Percentiles rank a stretch among this genome's conserved stretches.
Evolutionary conservation across 2,113 vertebrate species (phyloP).

Genomic region (Rhegmatorhina hoffmannsi): DNA sequence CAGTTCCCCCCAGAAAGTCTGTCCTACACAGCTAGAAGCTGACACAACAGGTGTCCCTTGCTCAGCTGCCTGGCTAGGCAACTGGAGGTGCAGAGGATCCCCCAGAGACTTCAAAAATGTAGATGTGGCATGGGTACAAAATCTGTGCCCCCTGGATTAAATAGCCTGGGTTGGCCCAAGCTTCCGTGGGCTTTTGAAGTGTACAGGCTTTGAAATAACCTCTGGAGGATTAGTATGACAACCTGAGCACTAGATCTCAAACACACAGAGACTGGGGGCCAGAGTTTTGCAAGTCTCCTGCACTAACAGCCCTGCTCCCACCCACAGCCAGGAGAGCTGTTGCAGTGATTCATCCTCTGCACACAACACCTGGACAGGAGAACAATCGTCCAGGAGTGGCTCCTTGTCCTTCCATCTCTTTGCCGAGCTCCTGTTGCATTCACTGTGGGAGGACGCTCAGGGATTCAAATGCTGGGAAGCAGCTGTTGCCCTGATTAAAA

Average conservation of each 20-base stretch:
- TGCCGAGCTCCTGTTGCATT: neutral
- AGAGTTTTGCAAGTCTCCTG: neutral
- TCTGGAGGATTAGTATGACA: neutral
- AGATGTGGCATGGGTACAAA: neutral
- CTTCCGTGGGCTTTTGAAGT: neutral
- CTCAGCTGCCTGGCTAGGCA: neutral
- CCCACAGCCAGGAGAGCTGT: neutral
- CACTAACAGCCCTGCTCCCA: neutral
- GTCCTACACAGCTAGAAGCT: neutral
- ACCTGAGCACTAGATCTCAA: neutral
- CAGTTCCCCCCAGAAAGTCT: neutral
- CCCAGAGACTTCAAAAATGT: neutral
- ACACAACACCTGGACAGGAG: neutral
- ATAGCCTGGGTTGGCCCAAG: neutral
- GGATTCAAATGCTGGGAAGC: neutral
- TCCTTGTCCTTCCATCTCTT: neutral
- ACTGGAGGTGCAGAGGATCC: neutral
- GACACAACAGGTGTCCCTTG: neutral
- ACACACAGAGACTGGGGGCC: neutral
- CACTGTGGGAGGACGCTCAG: neutral
- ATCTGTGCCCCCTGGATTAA: neutral
- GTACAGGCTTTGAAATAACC: neutral
- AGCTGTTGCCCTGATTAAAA: slow-evolving; percentile 49
- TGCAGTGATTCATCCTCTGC: neutral
- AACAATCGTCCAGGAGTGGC: neutral